Conservation (phyloP, 2,797 vertebrate genomes). For the Pyrrhura leucotis region DNA sequence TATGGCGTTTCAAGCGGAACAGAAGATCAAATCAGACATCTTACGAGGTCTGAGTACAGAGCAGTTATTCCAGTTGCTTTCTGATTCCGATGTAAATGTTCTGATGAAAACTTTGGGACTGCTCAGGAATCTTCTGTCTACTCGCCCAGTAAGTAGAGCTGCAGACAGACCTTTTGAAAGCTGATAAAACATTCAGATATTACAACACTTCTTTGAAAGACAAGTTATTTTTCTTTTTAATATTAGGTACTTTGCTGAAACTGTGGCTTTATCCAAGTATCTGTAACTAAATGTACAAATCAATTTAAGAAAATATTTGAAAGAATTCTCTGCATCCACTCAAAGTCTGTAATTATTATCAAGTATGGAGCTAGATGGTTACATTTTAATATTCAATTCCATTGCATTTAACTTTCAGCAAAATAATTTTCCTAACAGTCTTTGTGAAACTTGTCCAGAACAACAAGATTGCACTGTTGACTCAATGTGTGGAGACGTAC, state of each 20-base stretch:
- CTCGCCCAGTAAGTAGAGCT: conserved; percentile 88
- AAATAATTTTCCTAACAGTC: not conserved
- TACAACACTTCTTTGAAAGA: not conserved
- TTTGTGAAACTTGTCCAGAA: not conserved
- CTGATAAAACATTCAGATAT: not conserved
- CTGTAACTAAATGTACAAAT: not conserved
- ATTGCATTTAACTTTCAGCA: not conserved
- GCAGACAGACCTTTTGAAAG: not conserved
- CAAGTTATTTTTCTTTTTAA: not conserved
- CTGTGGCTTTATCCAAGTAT: not conserved
- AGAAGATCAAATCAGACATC: conserved; percentile 98
- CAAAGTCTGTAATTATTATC: not conserved
- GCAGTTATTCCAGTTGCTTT: conserved; percentile 94
- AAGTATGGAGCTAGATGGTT: not conserved
- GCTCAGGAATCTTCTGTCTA: conserved; percentile 95
- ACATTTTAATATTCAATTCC: not conserved
- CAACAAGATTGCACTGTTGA: not conserved
- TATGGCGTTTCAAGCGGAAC: conserved; percentile 98
- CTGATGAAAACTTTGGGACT: conserved; percentile 98
- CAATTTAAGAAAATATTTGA: not conserved
- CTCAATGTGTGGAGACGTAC: not conserved
- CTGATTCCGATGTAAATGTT: conserved; percentile 95
- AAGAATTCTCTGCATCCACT: not conserved
- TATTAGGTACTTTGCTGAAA: not conserved
- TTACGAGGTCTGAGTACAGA: conserved; percentile 93